Evolutionary conservation across 1,140 invertebrate genomes (phyloP), one percentile per base, ranked within the genome.

Genomic region (Geopemphigus sp.): DNA sequence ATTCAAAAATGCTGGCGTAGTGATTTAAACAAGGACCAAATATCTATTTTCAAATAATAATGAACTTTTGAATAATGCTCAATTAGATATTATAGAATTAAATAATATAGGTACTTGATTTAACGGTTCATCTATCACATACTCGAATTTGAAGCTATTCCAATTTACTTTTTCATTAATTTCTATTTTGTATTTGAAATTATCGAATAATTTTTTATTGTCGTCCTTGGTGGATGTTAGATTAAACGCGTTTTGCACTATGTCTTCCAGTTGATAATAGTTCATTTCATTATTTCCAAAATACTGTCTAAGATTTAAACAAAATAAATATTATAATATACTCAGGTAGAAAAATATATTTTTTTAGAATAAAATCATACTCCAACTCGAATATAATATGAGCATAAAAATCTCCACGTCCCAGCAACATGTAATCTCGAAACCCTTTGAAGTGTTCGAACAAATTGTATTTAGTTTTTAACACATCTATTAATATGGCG

Each of bases 111-210:
- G 24, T 70, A 70, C 45, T 19, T 70, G 39, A 45, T 39, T 76
- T 6, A 76, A 24, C 17, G 56, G 73, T 76, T 76, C 56, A 24
- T 59, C 29, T n/a, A 24, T 76, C 6, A 24, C 32, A 32, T 76
- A 76, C 14, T 76, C 73, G n/a, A 76, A 76, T 32, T 76, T 59
- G n/a, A 76, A 39, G 47, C 73, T 47, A 19, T 59, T 1, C 73
- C 73, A 76, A 17, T 61, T 57, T 3, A 61, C 11, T 5, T 56
- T 8, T 22, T 8, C 32, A 0, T 8, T 11, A 5, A 0, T 39
- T 2, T 39, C 56, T 0, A 59, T 61, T 19, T 1, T 45, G 22
- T 61, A 76, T n/a, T 59, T 76, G 2, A 76, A 24, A 3, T 39
- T n/a, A 24, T 61, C 39, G 8, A 76, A 76, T 6, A 61, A 10